Conservation (phyloP, 2,888 invertebrate genomes). For the Torymus auratus region DNA sequence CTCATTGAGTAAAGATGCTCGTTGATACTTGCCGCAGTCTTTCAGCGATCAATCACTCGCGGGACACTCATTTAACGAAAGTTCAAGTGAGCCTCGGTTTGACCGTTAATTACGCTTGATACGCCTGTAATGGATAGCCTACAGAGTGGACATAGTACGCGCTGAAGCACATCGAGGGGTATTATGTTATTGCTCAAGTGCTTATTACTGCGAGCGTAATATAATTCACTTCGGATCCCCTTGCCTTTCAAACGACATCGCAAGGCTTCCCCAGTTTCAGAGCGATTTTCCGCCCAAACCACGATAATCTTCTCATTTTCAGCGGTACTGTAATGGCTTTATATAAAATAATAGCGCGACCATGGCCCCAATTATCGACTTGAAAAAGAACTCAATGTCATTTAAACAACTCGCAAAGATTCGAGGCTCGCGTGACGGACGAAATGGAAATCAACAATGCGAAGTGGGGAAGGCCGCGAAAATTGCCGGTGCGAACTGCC, state of each 20-base stretch:
- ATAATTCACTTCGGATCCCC: slow-evolving; percentile 9
- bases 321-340: background rate
- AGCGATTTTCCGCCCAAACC: no score
- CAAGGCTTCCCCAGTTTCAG: slow-evolving; percentile 4
- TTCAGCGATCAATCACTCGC: slow-evolving; percentile 33
- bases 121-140: slow-evolving; percentile 28
- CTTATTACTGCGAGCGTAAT: background rate
- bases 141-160: background rate
- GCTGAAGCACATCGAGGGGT: background rate
- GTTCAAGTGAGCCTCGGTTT: slow-evolving; percentile 17
- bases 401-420: background rate
- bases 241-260: background rate
- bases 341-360: no score
- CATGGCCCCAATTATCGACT: background rate
- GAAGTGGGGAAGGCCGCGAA: slow-evolving; percentile 1
- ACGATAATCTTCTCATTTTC: no score
- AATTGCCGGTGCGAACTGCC: background rate
- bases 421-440: background rate
- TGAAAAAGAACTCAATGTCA: background rate
- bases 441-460: slow-evolving; percentile 33
- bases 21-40: slow-evolving; percentile 9
- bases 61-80: background rate
- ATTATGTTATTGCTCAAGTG: slow-evolving; percentile 17
- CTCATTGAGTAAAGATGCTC: slow-evolving; percentile 18
- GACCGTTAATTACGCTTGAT: slow-evolving; percentile 29